phyloP scores from a whole-genome alignment of 1,140 invertebrate genomes.

The Phenacoccus solenopsis region DNA sequence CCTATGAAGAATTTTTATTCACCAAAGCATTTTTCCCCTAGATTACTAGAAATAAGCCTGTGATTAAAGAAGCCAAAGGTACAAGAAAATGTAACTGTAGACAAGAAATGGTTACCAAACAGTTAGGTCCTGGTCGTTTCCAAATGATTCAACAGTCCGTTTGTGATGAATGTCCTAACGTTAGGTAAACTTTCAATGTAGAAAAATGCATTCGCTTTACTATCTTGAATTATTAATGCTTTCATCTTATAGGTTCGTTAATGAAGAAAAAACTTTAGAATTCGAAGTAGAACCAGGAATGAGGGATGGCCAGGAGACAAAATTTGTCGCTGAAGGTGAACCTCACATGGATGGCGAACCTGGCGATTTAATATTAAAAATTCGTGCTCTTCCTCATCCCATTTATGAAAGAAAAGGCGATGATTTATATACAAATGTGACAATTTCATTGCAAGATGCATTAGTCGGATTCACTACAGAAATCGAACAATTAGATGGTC shows the following conservation, averaged over 20 bases:
- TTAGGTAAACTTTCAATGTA: slow-evolving; percentile 55
- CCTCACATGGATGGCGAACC: slow-evolving; percentile 98
- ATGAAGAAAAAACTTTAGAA: slow-evolving; percentile 84
- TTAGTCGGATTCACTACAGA: slow-evolving; percentile 73
- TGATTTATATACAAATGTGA: slow-evolving; percentile 97
- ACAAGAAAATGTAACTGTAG: slow-evolving; percentile 97
- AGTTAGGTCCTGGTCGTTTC: slow-evolving; percentile 91
- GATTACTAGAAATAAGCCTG: slow-evolving; percentile 92
- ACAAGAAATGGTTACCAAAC: slow-evolving; percentile 94
- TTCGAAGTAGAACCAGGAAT: slow-evolving; percentile 96
- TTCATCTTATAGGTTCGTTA: slow-evolving; percentile 53
- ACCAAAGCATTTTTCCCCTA: no score
- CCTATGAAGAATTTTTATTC: no score
- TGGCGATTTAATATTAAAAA: slow-evolving; percentile 83
- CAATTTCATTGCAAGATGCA: slow-evolving; percentile 61
- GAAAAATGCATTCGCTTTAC: not conserved
- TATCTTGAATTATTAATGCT: not conserved
- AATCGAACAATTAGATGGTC: slow-evolving; percentile 88
- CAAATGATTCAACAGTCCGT: slow-evolving; percentile 99
- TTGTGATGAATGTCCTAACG: slow-evolving; percentile 98
- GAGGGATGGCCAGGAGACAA: slow-evolving; percentile 88
- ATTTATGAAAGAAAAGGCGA: slow-evolving; percentile 84
- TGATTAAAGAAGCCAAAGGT: slow-evolving; percentile 82
- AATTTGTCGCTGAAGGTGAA: slow-evolving; percentile 92
- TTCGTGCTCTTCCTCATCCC: slow-evolving; percentile 77